A percentile compares a stretch with the other conserved stretches of the same genome.
Conservation (phyloP, 2,797 vertebrate genomes). For the Rhynchonycteris naso region DNA sequence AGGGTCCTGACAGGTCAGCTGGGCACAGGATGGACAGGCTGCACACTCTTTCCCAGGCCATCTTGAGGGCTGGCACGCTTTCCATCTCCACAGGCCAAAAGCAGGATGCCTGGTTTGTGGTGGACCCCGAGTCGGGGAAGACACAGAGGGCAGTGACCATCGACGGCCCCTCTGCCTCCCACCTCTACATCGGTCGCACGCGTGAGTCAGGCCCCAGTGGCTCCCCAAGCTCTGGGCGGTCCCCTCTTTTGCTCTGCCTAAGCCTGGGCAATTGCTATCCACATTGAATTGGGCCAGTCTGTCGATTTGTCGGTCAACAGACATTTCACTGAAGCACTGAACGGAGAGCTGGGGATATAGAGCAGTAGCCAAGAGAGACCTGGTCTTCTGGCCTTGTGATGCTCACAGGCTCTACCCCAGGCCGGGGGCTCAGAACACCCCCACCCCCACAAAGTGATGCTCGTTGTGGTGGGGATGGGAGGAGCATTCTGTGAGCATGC, state of each 20-base stretch:
- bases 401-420: background rate
- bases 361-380: background rate
- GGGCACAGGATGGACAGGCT: background rate
- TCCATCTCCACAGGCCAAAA: constrained; percentile 91
- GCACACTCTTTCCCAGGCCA: background rate
- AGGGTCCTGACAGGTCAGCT: accelerated
- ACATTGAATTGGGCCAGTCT: background rate
- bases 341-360: background rate
- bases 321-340: background rate
- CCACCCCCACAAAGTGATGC: background rate
- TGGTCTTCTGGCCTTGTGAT: background rate
- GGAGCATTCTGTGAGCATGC: accelerated
- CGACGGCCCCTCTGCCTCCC: constrained; percentile 89
- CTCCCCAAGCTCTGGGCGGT: background rate
- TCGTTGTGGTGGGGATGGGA: background rate
- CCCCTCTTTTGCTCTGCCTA: background rate
- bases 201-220: constrained; percentile 85
- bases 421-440: background rate
- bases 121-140: constrained; percentile 96
- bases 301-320: background rate
- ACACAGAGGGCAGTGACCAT: constrained; percentile 95
- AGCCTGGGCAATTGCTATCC: background rate
- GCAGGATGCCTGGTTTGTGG: constrained; percentile 96
- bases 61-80: background rate
- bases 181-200: constrained; percentile 96